These are phyloP conservation scores for Sebastes trivittatus DNA, from an alignment of 2,797 vertebrate species.

Conservation along the genomic window DNA sequence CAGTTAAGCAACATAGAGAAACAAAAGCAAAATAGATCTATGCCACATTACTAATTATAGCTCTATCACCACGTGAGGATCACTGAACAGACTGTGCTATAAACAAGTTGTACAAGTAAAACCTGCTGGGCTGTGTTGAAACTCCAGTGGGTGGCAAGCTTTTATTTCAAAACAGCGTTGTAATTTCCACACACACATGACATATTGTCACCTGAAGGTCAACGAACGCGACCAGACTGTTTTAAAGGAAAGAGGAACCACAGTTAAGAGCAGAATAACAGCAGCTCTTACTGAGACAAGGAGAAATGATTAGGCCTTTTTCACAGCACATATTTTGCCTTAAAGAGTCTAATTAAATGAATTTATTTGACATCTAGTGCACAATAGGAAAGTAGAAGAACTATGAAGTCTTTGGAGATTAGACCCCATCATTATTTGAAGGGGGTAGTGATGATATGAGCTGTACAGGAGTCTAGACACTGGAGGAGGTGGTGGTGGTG, in stretches of 20 bases:
- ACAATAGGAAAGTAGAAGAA: background rate
- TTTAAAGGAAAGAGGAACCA: background rate
- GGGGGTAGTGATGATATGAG: background rate
- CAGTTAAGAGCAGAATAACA: background rate
- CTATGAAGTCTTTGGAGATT: too few relatives aligned
- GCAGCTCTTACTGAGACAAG: background rate
- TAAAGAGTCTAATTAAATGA: background rate
- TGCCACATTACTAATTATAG: too few relatives aligned
- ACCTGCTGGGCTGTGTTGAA: too few relatives aligned
- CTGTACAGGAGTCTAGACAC: background rate
- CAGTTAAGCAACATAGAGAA: too few relatives aligned
- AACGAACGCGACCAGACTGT: background rate
- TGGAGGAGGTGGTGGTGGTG: background rate
- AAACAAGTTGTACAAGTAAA: too few relatives aligned
- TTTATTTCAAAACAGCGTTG: too few relatives aligned
- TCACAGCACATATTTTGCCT: background rate
- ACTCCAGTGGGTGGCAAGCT: too few relatives aligned
- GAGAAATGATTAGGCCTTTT: background rate
- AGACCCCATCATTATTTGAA: background rate
- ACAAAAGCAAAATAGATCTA: too few relatives aligned
- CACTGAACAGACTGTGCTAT: too few relatives aligned
- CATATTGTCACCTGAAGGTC: too few relatives aligned
- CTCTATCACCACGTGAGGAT: too few relatives aligned
- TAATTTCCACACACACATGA: too few relatives aligned
- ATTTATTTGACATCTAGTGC: background rate